These are phyloP conservation scores for Lasioglossum leucozonium DNA, from an alignment of 2,888 invertebrate species.

Conservation along the genomic window DNA sequence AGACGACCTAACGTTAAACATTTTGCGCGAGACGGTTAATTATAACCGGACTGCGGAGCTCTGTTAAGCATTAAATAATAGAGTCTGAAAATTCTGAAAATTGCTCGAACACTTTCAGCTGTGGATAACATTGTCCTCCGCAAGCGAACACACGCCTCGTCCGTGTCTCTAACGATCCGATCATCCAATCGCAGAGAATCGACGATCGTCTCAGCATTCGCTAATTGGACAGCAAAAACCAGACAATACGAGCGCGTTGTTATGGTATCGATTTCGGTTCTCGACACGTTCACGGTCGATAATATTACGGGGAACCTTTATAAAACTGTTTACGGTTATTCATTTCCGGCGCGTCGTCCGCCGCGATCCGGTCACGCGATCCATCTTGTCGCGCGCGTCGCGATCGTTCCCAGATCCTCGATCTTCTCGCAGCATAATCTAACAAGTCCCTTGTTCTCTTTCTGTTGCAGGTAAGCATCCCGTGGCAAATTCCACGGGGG, in stretches of 20 bases:
- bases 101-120: neutral
- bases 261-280: neutral
- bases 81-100: too few relatives aligned
- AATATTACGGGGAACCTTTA: neutral
- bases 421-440: slow-evolving; percentile 12
- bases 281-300: neutral
- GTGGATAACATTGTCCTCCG: neutral
- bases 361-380: slow-evolving; percentile 25
- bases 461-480: slow-evolving; percentile 56
- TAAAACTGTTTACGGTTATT: neutral
- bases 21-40: too few relatives aligned
- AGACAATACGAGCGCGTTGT: neutral
- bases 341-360: neutral
- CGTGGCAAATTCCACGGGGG: slow-evolving; percentile 40
- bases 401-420: neutral
- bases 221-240: neutral
- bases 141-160: neutral
- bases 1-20: too few relatives aligned
- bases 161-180: too few relatives aligned
- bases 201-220: neutral
- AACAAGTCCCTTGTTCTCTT: slow-evolving; percentile 28
- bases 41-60: too few relatives aligned
- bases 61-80: neutral
- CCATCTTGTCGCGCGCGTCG: slow-evolving; percentile 9
- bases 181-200: neutral